Evolutionary conservation across 2,113 vertebrate genomes (phyloP).

Genomic region (Oreochromis niloticus): DNA sequence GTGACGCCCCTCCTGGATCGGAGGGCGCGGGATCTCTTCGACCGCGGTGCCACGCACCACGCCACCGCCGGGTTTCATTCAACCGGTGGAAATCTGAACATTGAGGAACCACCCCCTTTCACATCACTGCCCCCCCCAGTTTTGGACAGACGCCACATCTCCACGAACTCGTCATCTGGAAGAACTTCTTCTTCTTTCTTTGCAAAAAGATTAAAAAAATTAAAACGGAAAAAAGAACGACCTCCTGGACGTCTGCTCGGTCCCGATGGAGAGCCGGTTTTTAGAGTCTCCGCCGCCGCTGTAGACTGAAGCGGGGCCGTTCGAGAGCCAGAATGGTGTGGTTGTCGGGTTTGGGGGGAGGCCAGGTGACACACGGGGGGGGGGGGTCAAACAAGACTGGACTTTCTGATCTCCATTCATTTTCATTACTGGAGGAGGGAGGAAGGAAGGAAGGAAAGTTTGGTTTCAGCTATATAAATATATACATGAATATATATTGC

Average conservation of each 20-base stretch:
- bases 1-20: conserved; percentile 76
- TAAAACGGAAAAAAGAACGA: not conserved
- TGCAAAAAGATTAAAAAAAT: fast-evolving
- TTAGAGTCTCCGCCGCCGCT: not conserved
- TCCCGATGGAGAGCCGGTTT: conserved; percentile 1
- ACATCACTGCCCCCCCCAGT: not conserved
- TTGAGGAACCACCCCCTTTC: conserved; percentile 44
- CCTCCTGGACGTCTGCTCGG: conserved; percentile 8
- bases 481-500: conserved; percentile 27
- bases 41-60: conserved; percentile 73
- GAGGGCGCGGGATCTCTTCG: conserved; percentile 82
- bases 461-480: conserved; percentile 32
- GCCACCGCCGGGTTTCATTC: conserved; percentile 20
- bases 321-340: not conserved
- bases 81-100: conserved; percentile 27
- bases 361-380: conserved; percentile 30
- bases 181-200: not conserved
- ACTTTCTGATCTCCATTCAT: conserved; percentile 44
- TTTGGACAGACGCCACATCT: not conserved
- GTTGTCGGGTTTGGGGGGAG: conserved; percentile 57
- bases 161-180: not conserved
- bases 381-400: conserved; percentile 17
- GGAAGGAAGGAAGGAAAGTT: not conserved
- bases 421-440: conserved; percentile 31
- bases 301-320: not conserved